Base-by-base conservation (phyloP, 1,140 invertebrate species). In the Drosophila watanabei region DNA sequence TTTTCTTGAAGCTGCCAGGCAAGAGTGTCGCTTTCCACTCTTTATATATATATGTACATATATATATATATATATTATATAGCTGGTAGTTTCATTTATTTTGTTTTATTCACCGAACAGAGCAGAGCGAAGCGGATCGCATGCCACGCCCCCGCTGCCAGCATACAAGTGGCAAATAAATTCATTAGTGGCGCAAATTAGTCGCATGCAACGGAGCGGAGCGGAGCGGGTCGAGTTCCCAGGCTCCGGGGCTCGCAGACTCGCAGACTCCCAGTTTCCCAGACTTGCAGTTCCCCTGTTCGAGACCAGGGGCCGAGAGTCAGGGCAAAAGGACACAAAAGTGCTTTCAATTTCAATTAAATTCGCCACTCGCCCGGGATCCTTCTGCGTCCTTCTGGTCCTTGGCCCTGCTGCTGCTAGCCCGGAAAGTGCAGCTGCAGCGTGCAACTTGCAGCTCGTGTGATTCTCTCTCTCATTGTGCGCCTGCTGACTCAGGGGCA, bases 321-420 rank as follows among this genome's bases (percentile, higher is more conserved):
- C 62, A 65, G 80, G 72, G 80, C 72, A 75, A 80, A 80, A 82
- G 76, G 86, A 90, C 86, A 90, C 86, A 82, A 82, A 90, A 90
- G 86, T 90, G 86, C 86, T 90, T 90, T 90, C 86, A 90, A 90
- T 90, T 90, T 90, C 86, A 90, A 90, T 90, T 90, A 90, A 90
- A 85, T 90, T 90, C 89, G 80, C 80, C 64, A 80, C 81, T 83
- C 68, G 68, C 59, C 43, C 43, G 10, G 58, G 16, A 20, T 41
- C 39, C 57, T 18, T n/a, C 4, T 59, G 57, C 59, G 32, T 33
- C 45, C 59, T 45, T 13, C 3, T 24, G 24, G 35, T 16, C 45
- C 59, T 62, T 37, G 30, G 41, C 24, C 57, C 78, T 73, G 73
- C 78, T 73, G 73, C 78, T 75, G 66, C 32, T 43, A 43, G 30